These are phyloP conservation scores for Rotaria socialis DNA, from an alignment of 2,888 invertebrate genomes.

Conservation along the genomic window DNA sequence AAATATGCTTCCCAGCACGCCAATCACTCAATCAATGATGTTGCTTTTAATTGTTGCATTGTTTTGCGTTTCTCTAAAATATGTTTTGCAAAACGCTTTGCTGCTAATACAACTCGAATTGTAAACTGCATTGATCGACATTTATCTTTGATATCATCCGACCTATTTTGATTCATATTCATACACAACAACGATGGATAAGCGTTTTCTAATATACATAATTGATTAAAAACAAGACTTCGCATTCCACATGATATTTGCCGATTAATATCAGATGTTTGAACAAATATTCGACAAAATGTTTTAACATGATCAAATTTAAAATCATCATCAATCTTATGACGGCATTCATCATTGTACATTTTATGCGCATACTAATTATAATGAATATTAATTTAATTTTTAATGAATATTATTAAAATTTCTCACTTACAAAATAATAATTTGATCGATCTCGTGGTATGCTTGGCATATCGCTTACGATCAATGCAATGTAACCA, in stretches of 20 bases:
- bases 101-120: too few species aligned
- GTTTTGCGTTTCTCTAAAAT: too few species aligned
- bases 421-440: not conserved
- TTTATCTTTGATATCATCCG: too few species aligned
- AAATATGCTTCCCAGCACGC: too few species aligned
- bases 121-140: too few species aligned
- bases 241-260: not conserved
- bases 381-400: too few species aligned
- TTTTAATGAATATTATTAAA: not conserved
- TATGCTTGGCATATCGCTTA: not conserved
- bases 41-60: too few species aligned
- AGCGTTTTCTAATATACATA: not conserved
- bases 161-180: too few species aligned
- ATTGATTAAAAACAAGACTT: not conserved
- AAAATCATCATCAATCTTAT: not conserved
- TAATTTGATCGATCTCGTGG: not conserved
- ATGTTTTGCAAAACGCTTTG: too few species aligned
- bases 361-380: not conserved
- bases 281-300: not conserved
- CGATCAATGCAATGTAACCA: not conserved
- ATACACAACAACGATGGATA: not conserved
- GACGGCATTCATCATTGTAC: not conserved
- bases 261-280: not conserved
- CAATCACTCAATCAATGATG: too few species aligned
- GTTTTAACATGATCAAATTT: not conserved